Percentiles rank a stretch among this genome's conserved stretches.
Evolutionary conservation across 2,113 vertebrate species (phyloP).

Genomic region (Chaetodon auriga): DNA sequence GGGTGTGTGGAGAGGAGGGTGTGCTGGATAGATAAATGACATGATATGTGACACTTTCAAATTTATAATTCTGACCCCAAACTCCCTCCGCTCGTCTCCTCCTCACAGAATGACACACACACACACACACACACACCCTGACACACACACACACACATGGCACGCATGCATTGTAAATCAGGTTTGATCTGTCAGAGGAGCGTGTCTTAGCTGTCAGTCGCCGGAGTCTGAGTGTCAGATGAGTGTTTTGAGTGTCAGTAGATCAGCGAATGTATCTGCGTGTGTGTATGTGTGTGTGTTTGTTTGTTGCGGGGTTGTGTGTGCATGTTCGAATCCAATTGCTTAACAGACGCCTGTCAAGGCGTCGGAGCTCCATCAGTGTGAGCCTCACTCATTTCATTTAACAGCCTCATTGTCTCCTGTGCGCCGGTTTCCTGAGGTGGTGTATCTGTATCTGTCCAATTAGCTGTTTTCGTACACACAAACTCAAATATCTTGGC

Average conservation of each 20-base stretch:
- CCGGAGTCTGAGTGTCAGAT: constrained; percentile 75
- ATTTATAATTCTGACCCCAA: constrained; percentile 77
- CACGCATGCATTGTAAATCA: constrained; percentile 75
- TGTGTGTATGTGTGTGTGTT: constrained; percentile 30
- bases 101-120: constrained; percentile 47
- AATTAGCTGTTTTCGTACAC: constrained; percentile 59
- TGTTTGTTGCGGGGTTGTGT: constrained; percentile 7
- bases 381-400: constrained; percentile 49
- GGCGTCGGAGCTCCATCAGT: constrained; percentile 60
- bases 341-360: constrained; percentile 65
- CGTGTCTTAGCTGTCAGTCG: constrained; percentile 75
- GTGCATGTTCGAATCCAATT: constrained; percentile 62
- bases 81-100: constrained; percentile 56
- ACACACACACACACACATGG: constrained; percentile 15
- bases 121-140: not conserved
- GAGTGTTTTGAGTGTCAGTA: constrained; percentile 74
- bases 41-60: constrained; percentile 69
- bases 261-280: constrained; percentile 56
- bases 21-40: constrained; percentile 62
- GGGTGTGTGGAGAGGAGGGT: not conserved
- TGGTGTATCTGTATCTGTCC: constrained; percentile 40
- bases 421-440: constrained; percentile 20
- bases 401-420: constrained; percentile 62
- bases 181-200: constrained; percentile 79
- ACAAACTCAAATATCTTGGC: constrained; percentile 9